A percentile compares a stretch with the other conserved stretches of the same genome.
Conservation (phyloP, 2,888 invertebrate species). For the Theretra japonica region DNA sequence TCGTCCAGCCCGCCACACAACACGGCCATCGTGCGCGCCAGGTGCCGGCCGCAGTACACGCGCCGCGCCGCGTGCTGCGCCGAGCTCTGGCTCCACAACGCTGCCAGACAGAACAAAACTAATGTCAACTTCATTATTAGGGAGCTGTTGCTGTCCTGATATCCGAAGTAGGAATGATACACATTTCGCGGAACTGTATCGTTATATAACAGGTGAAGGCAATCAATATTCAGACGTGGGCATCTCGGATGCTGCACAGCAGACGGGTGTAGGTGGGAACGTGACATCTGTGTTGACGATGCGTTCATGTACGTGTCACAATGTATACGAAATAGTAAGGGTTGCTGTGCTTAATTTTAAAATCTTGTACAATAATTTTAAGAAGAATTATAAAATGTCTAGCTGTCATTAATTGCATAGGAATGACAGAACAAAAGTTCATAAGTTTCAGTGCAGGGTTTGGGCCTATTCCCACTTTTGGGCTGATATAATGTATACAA, state of each 20-base stretch:
- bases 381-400: no score
- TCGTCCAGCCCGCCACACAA: neutral
- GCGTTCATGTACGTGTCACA: neutral
- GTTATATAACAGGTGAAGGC: conserved; percentile 2
- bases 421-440: no score
- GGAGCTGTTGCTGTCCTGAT: neutral
- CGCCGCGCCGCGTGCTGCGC: neutral
- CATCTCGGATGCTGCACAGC: conserved; percentile 13
- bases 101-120: neutral
- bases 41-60: conserved; percentile 12
- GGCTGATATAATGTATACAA: no score
- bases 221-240: conserved; percentile 13
- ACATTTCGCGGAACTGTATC: neutral
- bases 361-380: no score
- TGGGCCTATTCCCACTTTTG: no score
- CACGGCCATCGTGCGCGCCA: conserved; percentile 1
- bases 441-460: no score
- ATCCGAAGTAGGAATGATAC: neutral
- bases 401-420: no score
- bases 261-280: conserved; percentile 1
- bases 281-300: neutral
- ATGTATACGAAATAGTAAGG: neutral
- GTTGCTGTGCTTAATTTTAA: neutral
- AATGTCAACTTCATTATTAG: neutral
- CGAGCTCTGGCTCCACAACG: neutral